A percentile compares a stretch with the other conserved stretches of the same genome.
Evolutionary conservation across 1,140 invertebrate species (phyloP).

Genomic region (Aporrectodea caliginosa): DNA sequence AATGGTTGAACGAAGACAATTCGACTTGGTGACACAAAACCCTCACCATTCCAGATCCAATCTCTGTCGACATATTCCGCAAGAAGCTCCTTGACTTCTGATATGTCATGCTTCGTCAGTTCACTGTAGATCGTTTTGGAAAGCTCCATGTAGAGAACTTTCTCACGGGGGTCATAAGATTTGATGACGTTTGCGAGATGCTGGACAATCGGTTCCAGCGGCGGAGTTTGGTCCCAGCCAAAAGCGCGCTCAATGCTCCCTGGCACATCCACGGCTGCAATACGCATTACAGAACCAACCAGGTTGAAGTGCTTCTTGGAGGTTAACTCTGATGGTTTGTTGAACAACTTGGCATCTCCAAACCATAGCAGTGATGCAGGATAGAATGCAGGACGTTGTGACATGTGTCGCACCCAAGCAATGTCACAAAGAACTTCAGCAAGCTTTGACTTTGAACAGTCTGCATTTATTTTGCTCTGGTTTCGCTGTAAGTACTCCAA

Average conservation of each 20-base stretch:
- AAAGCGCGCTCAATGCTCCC: constrained; percentile 15
- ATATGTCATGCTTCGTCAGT: constrained; percentile 5
- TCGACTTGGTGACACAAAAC: constrained; percentile 17
- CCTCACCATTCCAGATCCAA: constrained; percentile 34
- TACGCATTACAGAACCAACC: constrained; percentile 26
- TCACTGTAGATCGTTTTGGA: constrained; percentile 21
- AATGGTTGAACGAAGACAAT: constrained; percentile 30
- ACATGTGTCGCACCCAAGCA: constrained; percentile 13
- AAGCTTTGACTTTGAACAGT: constrained; percentile 10
- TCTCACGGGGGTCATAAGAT: constrained; percentile 22
- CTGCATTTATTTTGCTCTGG: constrained; percentile 10
- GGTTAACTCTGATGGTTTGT: constrained; percentile 21
- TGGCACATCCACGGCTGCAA: constrained; percentile 15
- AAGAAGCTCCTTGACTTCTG: constrained; percentile 13
- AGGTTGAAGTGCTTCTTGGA: constrained; percentile 11
- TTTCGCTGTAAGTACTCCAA: constrained; percentile 20
- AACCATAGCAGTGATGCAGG: constrained; percentile 25
- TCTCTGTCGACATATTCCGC: neutral
- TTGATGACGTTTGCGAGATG: constrained; percentile 24
- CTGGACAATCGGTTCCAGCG: neutral
- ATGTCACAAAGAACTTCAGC: constrained; percentile 12
- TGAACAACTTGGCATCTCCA: neutral
- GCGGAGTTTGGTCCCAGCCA: constrained; percentile 4
- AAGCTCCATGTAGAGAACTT: constrained; percentile 23
- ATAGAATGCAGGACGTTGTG: constrained; percentile 20